Evolutionary conservation across 2,888 invertebrate species (phyloP), one percentile per base, ranked within the genome.

Genomic region (Oligia latruncula): DNA sequence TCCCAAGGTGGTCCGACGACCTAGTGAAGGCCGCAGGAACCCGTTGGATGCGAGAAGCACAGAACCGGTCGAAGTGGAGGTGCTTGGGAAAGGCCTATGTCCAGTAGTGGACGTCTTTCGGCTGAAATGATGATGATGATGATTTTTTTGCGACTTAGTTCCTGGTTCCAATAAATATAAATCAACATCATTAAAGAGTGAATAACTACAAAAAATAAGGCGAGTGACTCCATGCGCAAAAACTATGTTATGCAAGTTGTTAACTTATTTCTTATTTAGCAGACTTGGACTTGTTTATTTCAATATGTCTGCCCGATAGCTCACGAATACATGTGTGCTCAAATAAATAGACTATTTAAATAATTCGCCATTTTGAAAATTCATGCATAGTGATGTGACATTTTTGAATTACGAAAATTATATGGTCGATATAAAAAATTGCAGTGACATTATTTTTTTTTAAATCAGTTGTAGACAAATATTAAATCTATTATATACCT

Each of bases 241-340:
- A 75, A 75, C 78, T 80, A 64, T 71, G n/a, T 15, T 46, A 4
- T 13, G 2, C 68, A 49, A 80, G 64, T 64, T 75, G 13, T 77
- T 64, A 72, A 78, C 46, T 77, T 77, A 70, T 65, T 75, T 68
- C 23, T 72, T 66, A 66, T 2, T 71, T 62, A 46, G 35, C 62
- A 81, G 43, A 83, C 71, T 40, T 13, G 17, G 58, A 40, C 78
- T 77, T 86, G 81, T 87, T 88, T 85, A 87, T 81, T 66, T 82
- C 86, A 82, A 72, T 87, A 80, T 49, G 71, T 77, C 64, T 40
- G 46, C 4, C 68, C 49, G 66, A 80, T 68, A 72, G 78, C 75
- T 65, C 13, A 46, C 35, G 85, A 40, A 74, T 73, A 80, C 82
- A 74, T 80, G 88, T 88, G 81, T 78, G 43, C 17, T 75, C 20